phyloP scores from a whole-genome alignment of 1,140 invertebrate genomes.

The Pseudobourletiella spinata region DNA sequence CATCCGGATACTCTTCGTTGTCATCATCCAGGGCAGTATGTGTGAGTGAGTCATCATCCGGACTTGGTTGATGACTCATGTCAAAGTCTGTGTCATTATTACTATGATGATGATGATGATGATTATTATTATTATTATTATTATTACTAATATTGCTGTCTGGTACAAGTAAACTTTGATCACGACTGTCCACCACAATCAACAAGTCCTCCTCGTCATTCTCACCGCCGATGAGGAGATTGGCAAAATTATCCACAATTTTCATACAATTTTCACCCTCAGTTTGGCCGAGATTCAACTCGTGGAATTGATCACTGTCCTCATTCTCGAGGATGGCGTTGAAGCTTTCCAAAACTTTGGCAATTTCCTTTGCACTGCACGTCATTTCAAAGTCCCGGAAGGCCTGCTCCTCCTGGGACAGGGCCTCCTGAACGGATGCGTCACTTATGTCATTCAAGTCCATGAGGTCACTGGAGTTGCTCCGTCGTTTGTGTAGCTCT shows the following conservation, averaged over 20 bases:
- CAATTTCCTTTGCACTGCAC: slow-evolving; percentile 15
- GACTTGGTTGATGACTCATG: too few species aligned
- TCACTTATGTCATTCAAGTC: not conserved
- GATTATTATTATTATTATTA: too few species aligned
- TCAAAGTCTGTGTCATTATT: slow-evolving; percentile 24
- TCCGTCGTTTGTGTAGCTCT: too few species aligned
- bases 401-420: not conserved
- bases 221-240: slow-evolving; percentile 24
- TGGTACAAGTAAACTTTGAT: not conserved
- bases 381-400: not conserved
- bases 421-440: not conserved
- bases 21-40: too few species aligned
- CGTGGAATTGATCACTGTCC: slow-evolving; percentile 5
- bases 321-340: slow-evolving; percentile 28
- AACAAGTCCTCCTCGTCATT: slow-evolving; percentile 17
- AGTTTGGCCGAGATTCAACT: not conserved
- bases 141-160: too few species aligned
- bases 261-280: not conserved
- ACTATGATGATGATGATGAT: too few species aligned
- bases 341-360: slow-evolving; percentile 29
- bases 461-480: too few species aligned
- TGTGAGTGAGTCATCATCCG: too few species aligned
- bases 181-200: slow-evolving; percentile 19
- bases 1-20: too few species aligned
- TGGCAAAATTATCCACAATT: slow-evolving; percentile 7